Base-by-base conservation (phyloP, 2,113 vertebrate species). In the Balaeniceps rex region DNA sequence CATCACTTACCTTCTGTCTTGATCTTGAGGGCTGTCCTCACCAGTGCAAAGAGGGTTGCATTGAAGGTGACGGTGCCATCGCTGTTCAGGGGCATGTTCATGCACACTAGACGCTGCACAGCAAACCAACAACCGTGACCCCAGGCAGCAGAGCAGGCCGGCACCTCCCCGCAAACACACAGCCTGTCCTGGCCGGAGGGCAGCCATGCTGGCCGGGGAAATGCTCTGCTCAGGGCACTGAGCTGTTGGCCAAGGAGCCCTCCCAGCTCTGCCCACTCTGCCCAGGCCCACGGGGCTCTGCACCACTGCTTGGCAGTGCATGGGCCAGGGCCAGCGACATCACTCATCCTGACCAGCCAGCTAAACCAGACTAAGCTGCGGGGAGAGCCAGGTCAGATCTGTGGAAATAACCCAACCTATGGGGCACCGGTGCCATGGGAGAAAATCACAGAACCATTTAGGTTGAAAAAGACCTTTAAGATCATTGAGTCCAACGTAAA, bases 41-140 rank as follows among this genome's bases (percentile, higher is more conserved):
- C 99, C 95, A 99, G 98, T 0, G 99, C 98, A 8, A 99, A 99
- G 94, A 99, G 98, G 2, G 99, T 99, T 69, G 99, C 99, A 0
- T 99, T 99, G 97, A 99, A 99, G 83, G 99, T 99, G 97, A 99
- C 99, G 0, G 99, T 99, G 83, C 99, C 99, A 0, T 99, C 99
- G 0, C 99, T 99, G 98, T 99, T 99, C 65, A 99, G 98, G 24
- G 99, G 99, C 99, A 99, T 99, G 98, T 99, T 99, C 99, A 99
- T 99, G 79, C 99, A 99, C 88, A 99, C 99, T 69, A 99, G 97
- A 7, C 99, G 98, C 99, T 99, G 97, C 42, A 46, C 74, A 93
- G 79, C 84, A 93, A 79, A 79, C 6, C 89, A 69, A 19, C 68
- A 11, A 8, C 71, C 0, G 19, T 51, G 14, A 70, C 3, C 11